Percentiles rank a stretch among this genome's conserved stretches.
Evolutionary conservation across 1,140 invertebrate genomes (phyloP).

Genomic region (Rhagoletis pomonella): DNA sequence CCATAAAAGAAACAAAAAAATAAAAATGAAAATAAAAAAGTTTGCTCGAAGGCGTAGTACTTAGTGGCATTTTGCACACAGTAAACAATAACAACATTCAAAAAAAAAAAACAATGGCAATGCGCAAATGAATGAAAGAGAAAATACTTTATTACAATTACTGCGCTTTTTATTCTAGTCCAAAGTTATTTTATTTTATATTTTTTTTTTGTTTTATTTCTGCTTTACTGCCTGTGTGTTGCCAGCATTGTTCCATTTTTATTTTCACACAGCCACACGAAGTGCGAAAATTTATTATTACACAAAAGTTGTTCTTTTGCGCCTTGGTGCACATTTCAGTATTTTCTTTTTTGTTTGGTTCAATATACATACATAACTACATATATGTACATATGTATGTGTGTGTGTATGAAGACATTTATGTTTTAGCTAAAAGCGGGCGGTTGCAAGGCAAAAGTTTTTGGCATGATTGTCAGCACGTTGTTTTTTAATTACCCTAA

Average conservation of each 20-base stretch:
- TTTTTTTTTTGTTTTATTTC: background rate
- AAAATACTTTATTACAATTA: constrained; percentile 30
- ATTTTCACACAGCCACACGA: background rate
- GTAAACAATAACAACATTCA: background rate
- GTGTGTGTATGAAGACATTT: background rate
- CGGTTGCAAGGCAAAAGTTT: constrained; percentile 56
- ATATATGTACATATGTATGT: background rate
- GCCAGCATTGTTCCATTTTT: background rate
- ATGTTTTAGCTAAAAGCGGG: background rate
- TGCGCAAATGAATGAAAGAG: constrained; percentile 19
- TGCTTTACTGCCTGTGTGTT: background rate
- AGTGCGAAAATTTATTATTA: constrained; percentile 45
- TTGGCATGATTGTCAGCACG: constrained; percentile 72
- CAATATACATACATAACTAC: background rate
- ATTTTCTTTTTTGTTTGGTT: background rate
- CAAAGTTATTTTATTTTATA: background rate
- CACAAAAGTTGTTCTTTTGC: constrained; percentile 21
- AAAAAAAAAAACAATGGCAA: background rate
- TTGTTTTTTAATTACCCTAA: constrained; percentile 73
- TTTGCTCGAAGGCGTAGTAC: background rate
- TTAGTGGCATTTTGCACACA: background rate
- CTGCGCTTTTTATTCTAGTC: background rate
- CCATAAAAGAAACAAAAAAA: background rate
- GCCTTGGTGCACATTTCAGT: background rate
- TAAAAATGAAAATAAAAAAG: no score